Conservation (phyloP, 2,888 invertebrate species). For the Dolichomitus sp. region DNA sequence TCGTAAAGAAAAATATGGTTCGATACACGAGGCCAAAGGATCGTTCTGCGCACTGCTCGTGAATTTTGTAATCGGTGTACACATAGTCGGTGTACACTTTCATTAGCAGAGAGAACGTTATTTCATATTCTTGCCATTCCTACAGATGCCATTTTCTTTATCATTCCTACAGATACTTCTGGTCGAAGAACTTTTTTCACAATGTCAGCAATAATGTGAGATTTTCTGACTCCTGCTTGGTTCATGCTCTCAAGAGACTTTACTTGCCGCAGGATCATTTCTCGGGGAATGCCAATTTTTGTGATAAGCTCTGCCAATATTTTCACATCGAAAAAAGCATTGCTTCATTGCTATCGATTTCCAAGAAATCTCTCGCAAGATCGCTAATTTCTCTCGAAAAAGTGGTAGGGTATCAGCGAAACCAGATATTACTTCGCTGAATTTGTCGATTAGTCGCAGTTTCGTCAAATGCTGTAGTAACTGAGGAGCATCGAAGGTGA, state of each 20-base stretch:
- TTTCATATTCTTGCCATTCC: background rate
- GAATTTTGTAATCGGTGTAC: too few relatives aligned
- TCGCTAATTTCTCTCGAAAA: constrained; percentile 25
- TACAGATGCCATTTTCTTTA: constrained; percentile 31
- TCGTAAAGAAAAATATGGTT: too few relatives aligned
- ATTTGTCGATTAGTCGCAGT: constrained; percentile 14
- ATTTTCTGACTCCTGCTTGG: constrained; percentile 2
- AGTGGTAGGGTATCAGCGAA: constrained; percentile 14
- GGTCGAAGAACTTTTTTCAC: constrained; percentile 18
- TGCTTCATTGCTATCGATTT: constrained; percentile 6
- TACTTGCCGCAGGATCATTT: background rate
- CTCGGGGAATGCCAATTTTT: constrained; percentile 12
- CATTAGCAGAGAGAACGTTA: constrained; percentile 9
- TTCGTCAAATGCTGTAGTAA: constrained; percentile 3
- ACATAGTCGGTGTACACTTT: constrained; percentile 23
- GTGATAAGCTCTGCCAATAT: background rate
- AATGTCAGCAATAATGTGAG: constrained; percentile 12
- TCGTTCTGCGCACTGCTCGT: too few relatives aligned
- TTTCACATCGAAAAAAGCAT: constrained; percentile 10
- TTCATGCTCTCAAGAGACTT: constrained; percentile 10
- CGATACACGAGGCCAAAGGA: too few relatives aligned
- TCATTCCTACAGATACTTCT: constrained; percentile 4
- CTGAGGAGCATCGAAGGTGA: constrained; percentile 14
- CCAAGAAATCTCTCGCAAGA: constrained; percentile 6
- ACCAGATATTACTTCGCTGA: constrained; percentile 13